Percentiles rank a stretch among this genome's conserved stretches.
phyloP scores from a whole-genome alignment of 2,113 vertebrate genomes.

The Pygoscelis adeliae region DNA sequence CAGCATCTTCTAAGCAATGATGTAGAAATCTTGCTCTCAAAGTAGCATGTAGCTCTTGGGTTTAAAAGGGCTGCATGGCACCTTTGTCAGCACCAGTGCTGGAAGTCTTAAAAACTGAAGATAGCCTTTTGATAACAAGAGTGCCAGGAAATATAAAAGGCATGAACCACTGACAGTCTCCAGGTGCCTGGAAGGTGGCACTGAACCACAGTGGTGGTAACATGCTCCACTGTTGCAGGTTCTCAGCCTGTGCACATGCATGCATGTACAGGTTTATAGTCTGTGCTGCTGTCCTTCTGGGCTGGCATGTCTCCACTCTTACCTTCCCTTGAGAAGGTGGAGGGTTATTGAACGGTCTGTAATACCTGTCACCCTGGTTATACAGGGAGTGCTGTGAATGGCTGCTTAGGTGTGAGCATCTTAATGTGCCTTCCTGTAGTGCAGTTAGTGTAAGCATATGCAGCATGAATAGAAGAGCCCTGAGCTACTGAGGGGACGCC shows the following conservation, averaged over 20 bases:
- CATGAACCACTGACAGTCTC: background rate
- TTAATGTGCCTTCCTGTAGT: background rate
- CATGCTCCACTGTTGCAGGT: background rate
- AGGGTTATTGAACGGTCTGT: background rate
- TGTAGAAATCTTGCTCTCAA: background rate
- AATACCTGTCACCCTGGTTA: background rate
- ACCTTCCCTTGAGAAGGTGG: background rate
- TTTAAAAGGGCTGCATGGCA: background rate
- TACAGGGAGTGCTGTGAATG: background rate
- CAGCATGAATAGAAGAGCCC: background rate
- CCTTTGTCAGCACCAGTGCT: background rate
- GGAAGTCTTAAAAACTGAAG: background rate
- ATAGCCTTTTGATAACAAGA: background rate
- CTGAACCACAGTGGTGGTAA: background rate
- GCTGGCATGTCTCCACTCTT: background rate
- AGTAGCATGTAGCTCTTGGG: background rate
- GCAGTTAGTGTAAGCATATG: background rate
- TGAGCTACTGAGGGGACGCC: background rate
- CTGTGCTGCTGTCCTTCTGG: background rate
- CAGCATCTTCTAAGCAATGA: background rate
- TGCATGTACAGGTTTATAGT: background rate
- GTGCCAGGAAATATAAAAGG: background rate
- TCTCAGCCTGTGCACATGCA: background rate
- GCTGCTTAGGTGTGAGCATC: background rate
- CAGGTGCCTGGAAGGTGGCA: background rate